Evolutionary conservation across 1,140 invertebrate species (phyloP), one percentile per base, ranked within the genome.

Genomic region (Camponotus floridanus): DNA sequence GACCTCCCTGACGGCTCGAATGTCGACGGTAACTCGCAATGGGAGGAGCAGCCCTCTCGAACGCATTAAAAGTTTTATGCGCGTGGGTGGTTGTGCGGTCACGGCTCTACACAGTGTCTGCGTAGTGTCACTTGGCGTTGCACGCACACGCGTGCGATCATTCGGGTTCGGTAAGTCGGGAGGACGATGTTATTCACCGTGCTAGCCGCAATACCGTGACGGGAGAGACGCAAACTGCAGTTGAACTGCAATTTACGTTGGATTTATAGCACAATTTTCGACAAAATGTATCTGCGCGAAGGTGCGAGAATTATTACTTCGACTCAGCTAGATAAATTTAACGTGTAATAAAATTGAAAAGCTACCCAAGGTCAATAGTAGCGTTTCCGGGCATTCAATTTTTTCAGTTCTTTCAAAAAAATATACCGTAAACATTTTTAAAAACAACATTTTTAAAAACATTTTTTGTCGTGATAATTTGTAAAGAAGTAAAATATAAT

Each of bases 81-180:
- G 45, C 88, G 85, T 92, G 92, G 89, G 88, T 92, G 87, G 83
- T 70, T 90, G 33, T 74, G 88, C 18, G 84, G 89, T 90, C 79
- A 73, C 79, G 39, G 18, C 11, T 42, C 81, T 71, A 61, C 76
- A 85, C 76, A 88, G 88, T 87, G 83, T 92, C 93, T 93, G 93
- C 78, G 76, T 83, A 89, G 88, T 93, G 92, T 94, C 93, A 93
- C 90, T 61, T 90, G 92, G 84, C 61, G 84, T 48, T 79, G 13
- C 81, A 4, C 15, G 55, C 62, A 68, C 71, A 88, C 80, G 61
- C 73, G 61, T 11, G 1, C 8, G 26, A 71, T 36, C 73, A 21
- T 61, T 76, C 6, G 36, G 31, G 31, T 61, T 76, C 6, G 36
- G 31, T 48, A 48, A 42, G 67, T 26, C 67, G 57, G 33, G 13